Conservation (phyloP, 2,888 invertebrate genomes). For the Furcula furcula region DNA sequence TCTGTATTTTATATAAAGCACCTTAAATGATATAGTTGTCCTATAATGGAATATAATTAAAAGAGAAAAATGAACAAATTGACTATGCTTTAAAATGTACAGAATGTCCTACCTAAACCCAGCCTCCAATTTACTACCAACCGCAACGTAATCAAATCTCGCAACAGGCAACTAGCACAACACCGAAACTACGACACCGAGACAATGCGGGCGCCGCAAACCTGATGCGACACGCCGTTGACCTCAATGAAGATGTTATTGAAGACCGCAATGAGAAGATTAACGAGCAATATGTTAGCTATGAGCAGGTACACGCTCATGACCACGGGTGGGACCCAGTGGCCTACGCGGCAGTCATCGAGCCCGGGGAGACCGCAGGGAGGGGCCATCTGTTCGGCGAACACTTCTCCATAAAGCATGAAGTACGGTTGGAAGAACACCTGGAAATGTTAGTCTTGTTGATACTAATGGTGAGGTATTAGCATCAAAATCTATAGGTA, state of each 20-base stretch:
- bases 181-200: slow-evolving; percentile 48
- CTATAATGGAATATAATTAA: background rate
- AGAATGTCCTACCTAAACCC: slow-evolving; percentile 7
- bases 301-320: slow-evolving; percentile 98
- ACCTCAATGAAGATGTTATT: slow-evolving; percentile 98
- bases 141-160: slow-evolving; percentile 63
- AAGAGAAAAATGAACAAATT: background rate
- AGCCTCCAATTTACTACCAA: slow-evolving; percentile 12
- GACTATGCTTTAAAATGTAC: background rate
- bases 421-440: slow-evolving; percentile 99
- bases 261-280: slow-evolving; percentile 98
- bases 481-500: no score
- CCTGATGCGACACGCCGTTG: slow-evolving; percentile 97
- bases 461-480: slow-evolving; percentile 9
- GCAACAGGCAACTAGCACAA: slow-evolving; percentile 66
- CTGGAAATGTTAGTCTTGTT: slow-evolving; percentile 77
- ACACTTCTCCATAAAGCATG: slow-evolving; percentile 99
- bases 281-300: slow-evolving; percentile 98
- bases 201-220: slow-evolving; percentile 67
- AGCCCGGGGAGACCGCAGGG: slow-evolving; percentile 90
- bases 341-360: slow-evolving; percentile 89
- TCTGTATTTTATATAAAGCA: slow-evolving; percentile 3
- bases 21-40: background rate
- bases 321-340: slow-evolving; percentile 97
- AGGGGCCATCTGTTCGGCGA: slow-evolving; percentile 97